Percentiles rank a stretch among this genome's conserved stretches.
Conservation (phyloP, 2,113 vertebrate species). For the Podocnemis expansa region DNA sequence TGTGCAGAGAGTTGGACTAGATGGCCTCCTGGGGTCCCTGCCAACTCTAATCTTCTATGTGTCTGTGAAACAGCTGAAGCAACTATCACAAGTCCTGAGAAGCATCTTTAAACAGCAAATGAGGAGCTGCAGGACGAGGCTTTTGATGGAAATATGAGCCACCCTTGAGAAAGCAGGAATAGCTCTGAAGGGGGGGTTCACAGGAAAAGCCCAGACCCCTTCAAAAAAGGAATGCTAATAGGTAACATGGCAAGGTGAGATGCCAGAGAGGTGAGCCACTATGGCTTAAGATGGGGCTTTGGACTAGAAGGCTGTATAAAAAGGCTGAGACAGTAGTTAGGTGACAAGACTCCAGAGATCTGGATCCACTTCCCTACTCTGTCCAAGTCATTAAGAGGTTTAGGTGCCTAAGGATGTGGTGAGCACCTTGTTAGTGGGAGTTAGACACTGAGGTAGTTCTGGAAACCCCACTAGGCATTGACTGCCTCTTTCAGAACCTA, state of each 20-base stretch:
- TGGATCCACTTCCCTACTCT: background rate
- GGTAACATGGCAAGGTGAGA: background rate
- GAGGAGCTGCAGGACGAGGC: background rate
- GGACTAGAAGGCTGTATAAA: background rate
- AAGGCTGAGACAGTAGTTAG: background rate
- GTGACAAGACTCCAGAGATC: background rate
- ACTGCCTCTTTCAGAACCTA: background rate
- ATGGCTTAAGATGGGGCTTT: background rate
- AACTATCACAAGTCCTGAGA: background rate
- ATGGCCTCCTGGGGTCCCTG: no score
- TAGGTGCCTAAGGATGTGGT: background rate
- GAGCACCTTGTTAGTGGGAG: background rate
- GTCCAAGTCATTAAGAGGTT: background rate
- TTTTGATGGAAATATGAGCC: background rate
- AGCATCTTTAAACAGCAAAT: background rate
- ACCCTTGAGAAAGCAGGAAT: background rate
- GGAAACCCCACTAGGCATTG: background rate
- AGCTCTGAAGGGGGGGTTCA: background rate
- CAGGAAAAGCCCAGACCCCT: background rate
- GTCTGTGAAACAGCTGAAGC: background rate
- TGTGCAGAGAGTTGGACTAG: no score
- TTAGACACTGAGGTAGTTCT: background rate
- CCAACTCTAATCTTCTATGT: no score
- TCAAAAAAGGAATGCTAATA: background rate
- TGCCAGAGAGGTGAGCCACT: background rate